Evolutionary conservation across 2,797 vertebrate genomes (phyloP).

Genomic region (Onychomys torridus): DNA sequence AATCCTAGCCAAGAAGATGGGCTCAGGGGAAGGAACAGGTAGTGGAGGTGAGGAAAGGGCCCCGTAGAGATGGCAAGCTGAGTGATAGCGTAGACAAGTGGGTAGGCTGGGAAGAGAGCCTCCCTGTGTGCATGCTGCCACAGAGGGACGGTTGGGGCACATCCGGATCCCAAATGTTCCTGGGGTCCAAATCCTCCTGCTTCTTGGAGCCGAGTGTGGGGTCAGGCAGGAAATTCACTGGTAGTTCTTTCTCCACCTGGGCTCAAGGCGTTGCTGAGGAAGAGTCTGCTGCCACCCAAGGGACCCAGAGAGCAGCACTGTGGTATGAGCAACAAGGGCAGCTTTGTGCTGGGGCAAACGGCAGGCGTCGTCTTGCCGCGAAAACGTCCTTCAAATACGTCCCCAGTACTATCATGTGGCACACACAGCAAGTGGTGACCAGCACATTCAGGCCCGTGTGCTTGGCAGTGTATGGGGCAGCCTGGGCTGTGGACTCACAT

Average conservation of each 20-base stretch:
- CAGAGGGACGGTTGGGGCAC: neutral
- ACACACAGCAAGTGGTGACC: neutral
- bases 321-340: neutral
- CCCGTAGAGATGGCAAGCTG: neutral
- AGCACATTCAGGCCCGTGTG: fast-evolving
- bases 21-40: fast-evolving
- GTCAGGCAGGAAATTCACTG: neutral
- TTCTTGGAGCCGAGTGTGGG: neutral
- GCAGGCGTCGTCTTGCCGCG: neutral
- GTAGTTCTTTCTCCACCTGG: neutral
- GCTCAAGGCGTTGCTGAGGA: neutral
- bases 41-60: fast-evolving
- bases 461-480: fast-evolving
- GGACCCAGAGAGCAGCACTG: neutral
- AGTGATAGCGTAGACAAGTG: neutral
- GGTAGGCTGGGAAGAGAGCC: fast-evolving
- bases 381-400: neutral
- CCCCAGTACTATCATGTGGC: neutral
- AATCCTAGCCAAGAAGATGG: neutral
- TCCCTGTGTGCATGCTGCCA: fast-evolving
- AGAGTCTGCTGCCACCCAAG: neutral
- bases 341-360: neutral
- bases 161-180: neutral
- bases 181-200: neutral
- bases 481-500: neutral